Percentiles rank a stretch among this genome's conserved stretches.
These are phyloP conservation scores for Babylonia areolata DNA, from an alignment of 1,140 invertebrate species.

Conservation along the genomic window DNA sequence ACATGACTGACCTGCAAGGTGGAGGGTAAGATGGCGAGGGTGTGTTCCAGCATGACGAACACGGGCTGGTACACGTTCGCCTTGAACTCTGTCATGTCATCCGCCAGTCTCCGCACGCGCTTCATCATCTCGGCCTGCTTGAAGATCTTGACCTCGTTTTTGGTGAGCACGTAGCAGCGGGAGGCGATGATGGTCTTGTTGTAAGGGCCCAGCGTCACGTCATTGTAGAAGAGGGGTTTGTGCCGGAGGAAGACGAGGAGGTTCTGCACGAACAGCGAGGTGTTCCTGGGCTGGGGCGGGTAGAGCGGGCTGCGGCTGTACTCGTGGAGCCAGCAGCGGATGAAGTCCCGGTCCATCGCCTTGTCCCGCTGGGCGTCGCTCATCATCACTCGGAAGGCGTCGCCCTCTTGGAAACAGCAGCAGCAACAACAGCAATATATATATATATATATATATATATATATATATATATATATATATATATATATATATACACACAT, in stretches of 20 bases:
- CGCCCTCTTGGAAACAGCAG: neutral
- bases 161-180: constrained; percentile 47
- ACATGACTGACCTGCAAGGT: constrained; percentile 81
- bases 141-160: constrained; percentile 36
- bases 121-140: constrained; percentile 49
- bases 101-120: constrained; percentile 42
- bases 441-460: too few species aligned
- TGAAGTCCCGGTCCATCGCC: neutral
- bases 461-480: too few species aligned
- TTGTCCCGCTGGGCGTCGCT: neutral
- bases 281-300: constrained; percentile 71
- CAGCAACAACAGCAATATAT: too few species aligned
- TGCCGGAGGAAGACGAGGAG: constrained; percentile 80
- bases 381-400: neutral
- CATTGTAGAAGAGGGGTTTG: constrained; percentile 80
- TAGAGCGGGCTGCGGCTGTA: neutral
- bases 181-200: constrained; percentile 83
- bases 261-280: constrained; percentile 86
- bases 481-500: too few species aligned
- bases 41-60: constrained; percentile 79
- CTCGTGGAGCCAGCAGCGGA: constrained; percentile 19
- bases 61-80: constrained; percentile 45
- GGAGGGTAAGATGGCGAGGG: constrained; percentile 93
- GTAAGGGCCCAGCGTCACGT: constrained; percentile 88
- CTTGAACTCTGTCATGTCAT: neutral